phyloP scores from a whole-genome alignment of 2,888 invertebrate species.

The Apocheima hispidaria region DNA sequence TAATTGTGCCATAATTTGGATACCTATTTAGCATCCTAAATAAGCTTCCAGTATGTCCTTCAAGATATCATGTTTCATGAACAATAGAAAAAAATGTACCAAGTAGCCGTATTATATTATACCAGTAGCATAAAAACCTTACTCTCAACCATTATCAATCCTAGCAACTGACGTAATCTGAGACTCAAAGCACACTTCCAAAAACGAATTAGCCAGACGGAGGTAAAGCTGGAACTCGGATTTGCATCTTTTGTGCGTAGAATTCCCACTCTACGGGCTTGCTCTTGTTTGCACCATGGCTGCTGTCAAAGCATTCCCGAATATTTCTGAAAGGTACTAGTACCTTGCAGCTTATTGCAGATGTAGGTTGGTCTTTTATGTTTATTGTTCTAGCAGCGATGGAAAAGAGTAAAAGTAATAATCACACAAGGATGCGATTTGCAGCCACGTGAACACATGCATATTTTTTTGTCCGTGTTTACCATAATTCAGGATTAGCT shows the following conservation, averaged over 20 bases:
- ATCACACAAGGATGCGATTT: background rate
- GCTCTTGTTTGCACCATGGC: conserved; percentile 9
- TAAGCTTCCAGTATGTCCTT: too few relatives aligned
- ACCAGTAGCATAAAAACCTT: background rate
- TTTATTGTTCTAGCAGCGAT: background rate
- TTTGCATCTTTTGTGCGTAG: conserved; percentile 18
- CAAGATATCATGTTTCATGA: too few relatives aligned
- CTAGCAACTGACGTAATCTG: background rate
- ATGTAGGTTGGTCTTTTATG: background rate
- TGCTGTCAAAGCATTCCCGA: conserved; percentile 23
- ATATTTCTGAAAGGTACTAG: background rate
- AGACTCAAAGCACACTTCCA: conserved; percentile 35
- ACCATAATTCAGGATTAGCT: background rate
- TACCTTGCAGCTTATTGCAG: background rate
- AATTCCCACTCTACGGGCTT: conserved; percentile 6
- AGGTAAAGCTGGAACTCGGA: conserved; percentile 23
- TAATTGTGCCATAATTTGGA: too few relatives aligned
- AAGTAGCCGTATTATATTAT: background rate
- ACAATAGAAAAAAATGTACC: background rate
- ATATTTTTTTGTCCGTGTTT: background rate
- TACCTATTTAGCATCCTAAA: too few relatives aligned
- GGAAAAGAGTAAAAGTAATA: background rate
- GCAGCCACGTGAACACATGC: background rate
- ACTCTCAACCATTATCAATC: background rate
- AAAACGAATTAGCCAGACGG: conserved; percentile 32